phyloP scores from a whole-genome alignment of 2,113 vertebrate species.

The Himantopus leucocephalus region DNA sequence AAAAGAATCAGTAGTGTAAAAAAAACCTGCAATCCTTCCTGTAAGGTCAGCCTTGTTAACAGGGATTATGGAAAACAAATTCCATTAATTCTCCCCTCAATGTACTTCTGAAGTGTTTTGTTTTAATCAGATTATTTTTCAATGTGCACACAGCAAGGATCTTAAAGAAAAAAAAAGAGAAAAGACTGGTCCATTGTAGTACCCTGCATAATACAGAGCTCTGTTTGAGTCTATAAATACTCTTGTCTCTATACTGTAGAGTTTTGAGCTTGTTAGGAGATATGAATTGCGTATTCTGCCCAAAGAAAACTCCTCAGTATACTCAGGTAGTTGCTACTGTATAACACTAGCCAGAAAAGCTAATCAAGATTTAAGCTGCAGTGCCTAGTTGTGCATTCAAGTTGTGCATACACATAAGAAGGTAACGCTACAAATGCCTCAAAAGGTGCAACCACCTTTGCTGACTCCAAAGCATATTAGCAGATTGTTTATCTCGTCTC shows the following conservation, averaged over 20 bases:
- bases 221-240: slow-evolving; percentile 40
- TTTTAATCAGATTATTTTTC: slow-evolving; percentile 63
- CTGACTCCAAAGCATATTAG: background rate
- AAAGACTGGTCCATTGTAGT: slow-evolving; percentile 33
- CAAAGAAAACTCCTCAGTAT: background rate
- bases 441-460: background rate
- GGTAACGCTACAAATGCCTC: background rate
- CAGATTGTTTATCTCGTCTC: background rate
- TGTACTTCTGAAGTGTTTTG: slow-evolving; percentile 42
- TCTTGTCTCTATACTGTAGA: background rate
- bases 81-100: slow-evolving; percentile 29
- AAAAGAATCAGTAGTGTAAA: background rate
- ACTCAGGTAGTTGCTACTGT: background rate
- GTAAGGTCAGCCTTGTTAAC: slow-evolving; percentile 52
- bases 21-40: background rate
- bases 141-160: background rate
- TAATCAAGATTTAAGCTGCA: background rate
- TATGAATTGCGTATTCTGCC: background rate
- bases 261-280: slow-evolving; percentile 4
- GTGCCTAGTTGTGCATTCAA: background rate
- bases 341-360: background rate
- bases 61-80: slow-evolving; percentile 47
- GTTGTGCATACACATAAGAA: background rate
- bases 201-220: slow-evolving; percentile 11
- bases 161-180: background rate